Evolutionary conservation across 2,888 invertebrate genomes (phyloP).

Genomic region (Drosophila flavopinicola): DNA sequence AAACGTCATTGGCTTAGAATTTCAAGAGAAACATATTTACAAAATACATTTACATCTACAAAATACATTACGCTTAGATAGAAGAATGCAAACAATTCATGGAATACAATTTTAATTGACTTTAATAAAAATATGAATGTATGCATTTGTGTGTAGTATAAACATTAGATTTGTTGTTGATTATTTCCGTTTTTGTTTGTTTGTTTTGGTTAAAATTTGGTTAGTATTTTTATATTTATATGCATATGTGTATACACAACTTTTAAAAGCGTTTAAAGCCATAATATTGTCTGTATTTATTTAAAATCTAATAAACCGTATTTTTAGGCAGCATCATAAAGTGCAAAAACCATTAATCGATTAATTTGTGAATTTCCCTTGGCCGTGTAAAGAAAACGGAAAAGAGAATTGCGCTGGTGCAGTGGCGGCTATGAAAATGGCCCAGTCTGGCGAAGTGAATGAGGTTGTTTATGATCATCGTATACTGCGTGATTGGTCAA

Average conservation of each 20-base stretch:
- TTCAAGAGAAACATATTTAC: neutral
- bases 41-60: neutral
- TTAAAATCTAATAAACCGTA: neutral
- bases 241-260: no score
- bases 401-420: no score
- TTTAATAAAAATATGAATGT: neutral
- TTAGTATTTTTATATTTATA: no score
- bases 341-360: neutral
- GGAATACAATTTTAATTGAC: slow-evolving; percentile 2
- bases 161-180: slow-evolving; percentile 1
- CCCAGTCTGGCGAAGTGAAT: slow-evolving; percentile 69
- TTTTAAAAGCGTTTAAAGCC: no score
- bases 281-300: neutral
- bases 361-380: no score
- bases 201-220: neutral
- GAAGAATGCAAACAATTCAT: neutral
- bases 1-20: neutral
- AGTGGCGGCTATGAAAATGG: slow-evolving; percentile 56
- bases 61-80: no score
- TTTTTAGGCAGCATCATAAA: neutral
- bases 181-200: slow-evolving; percentile 25
- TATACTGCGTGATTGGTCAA: slow-evolving; percentile 82
- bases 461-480: slow-evolving; percentile 84
- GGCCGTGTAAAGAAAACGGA: no score
- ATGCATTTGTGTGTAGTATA: neutral